Evolutionary conservation across 2,888 invertebrate species (phyloP).

Genomic region (Acanthosepion pharaonis): DNA sequence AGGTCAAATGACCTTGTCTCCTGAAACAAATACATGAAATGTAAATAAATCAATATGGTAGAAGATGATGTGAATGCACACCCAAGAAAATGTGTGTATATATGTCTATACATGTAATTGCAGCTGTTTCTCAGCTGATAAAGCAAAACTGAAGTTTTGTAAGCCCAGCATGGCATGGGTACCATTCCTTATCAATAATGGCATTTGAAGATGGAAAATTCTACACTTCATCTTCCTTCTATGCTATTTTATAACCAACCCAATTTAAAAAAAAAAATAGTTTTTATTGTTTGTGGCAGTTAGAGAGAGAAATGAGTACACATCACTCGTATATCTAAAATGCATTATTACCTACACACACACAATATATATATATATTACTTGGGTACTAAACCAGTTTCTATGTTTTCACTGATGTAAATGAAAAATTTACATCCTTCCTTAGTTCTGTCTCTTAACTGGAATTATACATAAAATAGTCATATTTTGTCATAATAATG

Average conservation of each 20-base stretch:
- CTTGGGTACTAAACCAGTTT: neutral
- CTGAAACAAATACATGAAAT: neutral
- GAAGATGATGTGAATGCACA: neutral
- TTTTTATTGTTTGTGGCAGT: neutral
- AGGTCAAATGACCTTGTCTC: neutral
- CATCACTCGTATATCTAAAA: neutral
- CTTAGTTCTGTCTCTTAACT: no score
- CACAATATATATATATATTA: neutral
- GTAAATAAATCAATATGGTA: constrained; percentile 4
- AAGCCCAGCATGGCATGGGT: neutral
- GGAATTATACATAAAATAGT: no score
- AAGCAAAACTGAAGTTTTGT: no score
- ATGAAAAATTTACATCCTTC: neutral
- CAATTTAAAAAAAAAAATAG: no score
- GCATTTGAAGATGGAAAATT: constrained; percentile 7
- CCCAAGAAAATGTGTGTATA: neutral
- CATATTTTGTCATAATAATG: no score
- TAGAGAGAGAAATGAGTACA: neutral
- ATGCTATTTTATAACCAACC: neutral
- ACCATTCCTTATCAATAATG: constrained; percentile 16
- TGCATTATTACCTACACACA: neutral
- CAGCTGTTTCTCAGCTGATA: neutral
- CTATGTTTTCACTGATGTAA: neutral
- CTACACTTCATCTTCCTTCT: no score
- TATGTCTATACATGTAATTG: neutral